Percentiles rank a stretch among this genome's conserved stretches.
Conservation (phyloP, 2,888 invertebrate genomes). For the Lasioglossum oenotherae region DNA sequence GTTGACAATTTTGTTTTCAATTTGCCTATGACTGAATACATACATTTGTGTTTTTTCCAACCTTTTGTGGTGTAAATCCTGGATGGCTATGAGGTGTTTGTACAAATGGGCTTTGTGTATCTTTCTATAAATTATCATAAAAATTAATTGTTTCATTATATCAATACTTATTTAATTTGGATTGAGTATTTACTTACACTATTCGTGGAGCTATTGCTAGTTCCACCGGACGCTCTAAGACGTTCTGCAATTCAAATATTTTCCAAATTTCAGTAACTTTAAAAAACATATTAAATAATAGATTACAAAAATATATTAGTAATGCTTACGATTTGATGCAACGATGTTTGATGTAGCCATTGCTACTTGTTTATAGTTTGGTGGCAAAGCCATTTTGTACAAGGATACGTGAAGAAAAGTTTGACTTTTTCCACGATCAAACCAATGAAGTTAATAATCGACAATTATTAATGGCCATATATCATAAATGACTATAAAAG, state of each 20-base stretch:
- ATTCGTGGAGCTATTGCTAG: constrained; percentile 84
- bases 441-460: not conserved
- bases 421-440: not conserved
- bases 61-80: constrained; percentile 96
- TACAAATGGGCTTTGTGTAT: constrained; percentile 92
- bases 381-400: constrained; percentile 90
- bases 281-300: constrained; percentile 21
- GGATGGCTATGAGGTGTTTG: constrained; percentile 96
- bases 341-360: constrained; percentile 90
- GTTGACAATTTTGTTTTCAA: not conserved
- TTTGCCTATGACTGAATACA: constrained; percentile 55
- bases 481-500: not conserved
- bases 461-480: constrained; percentile 3
- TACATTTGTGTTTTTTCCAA: constrained; percentile 89
- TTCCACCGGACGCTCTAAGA: constrained; percentile 86
- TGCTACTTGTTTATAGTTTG: constrained; percentile 93
- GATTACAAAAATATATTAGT: constrained; percentile 32
- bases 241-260: constrained; percentile 84
- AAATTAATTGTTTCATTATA: constrained; percentile 18
- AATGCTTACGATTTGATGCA: constrained; percentile 90
- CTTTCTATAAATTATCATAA: constrained; percentile 85
- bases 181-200: constrained; percentile 82
- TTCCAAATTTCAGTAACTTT: constrained; percentile 25
- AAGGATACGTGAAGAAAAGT: not conserved
- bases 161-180: not conserved